phyloP scores from a whole-genome alignment of 2,888 invertebrate species.

The Belgica antarctica region DNA sequence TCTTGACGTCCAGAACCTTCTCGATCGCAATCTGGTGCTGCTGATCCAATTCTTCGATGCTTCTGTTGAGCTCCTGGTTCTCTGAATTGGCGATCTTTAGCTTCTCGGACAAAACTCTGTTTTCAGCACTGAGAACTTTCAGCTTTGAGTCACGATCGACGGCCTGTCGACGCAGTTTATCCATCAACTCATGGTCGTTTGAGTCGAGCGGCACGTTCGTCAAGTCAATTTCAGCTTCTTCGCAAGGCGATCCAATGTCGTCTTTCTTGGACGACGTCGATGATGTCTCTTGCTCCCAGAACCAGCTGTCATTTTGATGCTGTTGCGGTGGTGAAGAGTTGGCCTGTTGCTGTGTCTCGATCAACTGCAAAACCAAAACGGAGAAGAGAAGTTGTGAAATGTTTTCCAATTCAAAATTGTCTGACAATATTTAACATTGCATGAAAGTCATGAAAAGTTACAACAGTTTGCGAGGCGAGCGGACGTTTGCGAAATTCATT shows the following conservation, averaged over 20 bases:
- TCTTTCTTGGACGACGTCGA: conserved; percentile 48
- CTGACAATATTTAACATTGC: conserved; percentile 27
- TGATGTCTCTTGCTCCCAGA: conserved; percentile 52
- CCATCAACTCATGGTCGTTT: conserved; percentile 49
- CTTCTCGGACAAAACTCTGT: conserved; percentile 57
- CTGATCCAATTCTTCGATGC: conserved; percentile 69
- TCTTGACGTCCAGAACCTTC: conserved; percentile 59
- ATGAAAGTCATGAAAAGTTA: conserved; percentile 31
- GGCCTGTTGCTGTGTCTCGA: not conserved
- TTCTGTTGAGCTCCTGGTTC: conserved; percentile 56
- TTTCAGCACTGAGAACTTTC: conserved; percentile 55
- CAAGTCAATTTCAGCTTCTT: conserved; percentile 49
- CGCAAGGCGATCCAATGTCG: conserved; percentile 48
- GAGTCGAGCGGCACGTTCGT: conserved; percentile 49
- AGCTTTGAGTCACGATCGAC: conserved; percentile 50
- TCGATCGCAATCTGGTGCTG: conserved; percentile 72
- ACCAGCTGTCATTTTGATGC: conserved; percentile 53
- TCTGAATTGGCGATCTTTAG: conserved; percentile 55
- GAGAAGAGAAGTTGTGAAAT: conserved; percentile 1
- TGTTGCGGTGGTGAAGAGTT: conserved; percentile 15
- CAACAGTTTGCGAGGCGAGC: not conserved
- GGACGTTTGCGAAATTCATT: conserved; percentile 13
- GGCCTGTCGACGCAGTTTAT: conserved; percentile 58
- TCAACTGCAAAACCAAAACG: conserved; percentile 24
- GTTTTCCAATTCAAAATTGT: conserved; percentile 18